Evolutionary conservation across 1,140 invertebrate species (phyloP), one percentile per base, ranked within the genome.

Genomic region (Leptopilina boulardi): DNA sequence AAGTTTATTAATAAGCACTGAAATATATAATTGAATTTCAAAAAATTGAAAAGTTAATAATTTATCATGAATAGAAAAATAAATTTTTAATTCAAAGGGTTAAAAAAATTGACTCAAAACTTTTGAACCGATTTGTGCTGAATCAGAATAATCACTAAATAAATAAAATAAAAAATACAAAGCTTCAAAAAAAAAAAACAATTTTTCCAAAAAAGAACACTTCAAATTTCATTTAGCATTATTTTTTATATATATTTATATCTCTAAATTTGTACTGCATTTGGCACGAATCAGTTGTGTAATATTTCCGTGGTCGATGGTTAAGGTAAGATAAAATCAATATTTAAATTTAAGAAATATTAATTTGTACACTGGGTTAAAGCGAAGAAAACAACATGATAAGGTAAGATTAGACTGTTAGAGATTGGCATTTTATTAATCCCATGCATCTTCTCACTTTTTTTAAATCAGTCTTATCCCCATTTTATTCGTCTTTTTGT

Each of bases 91-190:
- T 30, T 30, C 26, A 30, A n/a, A n/a, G n/a, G 34, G 5, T 38
- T 38, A 6, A 9, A 38, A 51, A 34, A 77, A 38, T 51, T 41
- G 54, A 78, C 26, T 54, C 34, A 76, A 66, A 75, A 66, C n/a
- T n/a, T 23, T 66, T 66, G 56, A 66, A 66, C 23, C 56, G 56
- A 66, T 66, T 66, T 66, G 56, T 66, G 56, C 56, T 66, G 56
- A 66, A 66, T 66, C 56, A 66, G n/a, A 54, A 54, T 54, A 18
- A 18, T 15, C 54, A 34, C 30, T 34, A n/a, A n/a, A 38, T 38
- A 38, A 9, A 6, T 38, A 38, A 38, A 38, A n/a, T n/a, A 38
- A 38, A 8, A 38, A 38, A 38, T 13, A 66, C 56, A 66, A 66
- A 66, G 8, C 11, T 26, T n/a, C n/a, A n/a, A n/a, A n/a, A 23